Base-by-base conservation (phyloP, 2,888 invertebrate species). In the Cryptus viduatorius region DNA sequence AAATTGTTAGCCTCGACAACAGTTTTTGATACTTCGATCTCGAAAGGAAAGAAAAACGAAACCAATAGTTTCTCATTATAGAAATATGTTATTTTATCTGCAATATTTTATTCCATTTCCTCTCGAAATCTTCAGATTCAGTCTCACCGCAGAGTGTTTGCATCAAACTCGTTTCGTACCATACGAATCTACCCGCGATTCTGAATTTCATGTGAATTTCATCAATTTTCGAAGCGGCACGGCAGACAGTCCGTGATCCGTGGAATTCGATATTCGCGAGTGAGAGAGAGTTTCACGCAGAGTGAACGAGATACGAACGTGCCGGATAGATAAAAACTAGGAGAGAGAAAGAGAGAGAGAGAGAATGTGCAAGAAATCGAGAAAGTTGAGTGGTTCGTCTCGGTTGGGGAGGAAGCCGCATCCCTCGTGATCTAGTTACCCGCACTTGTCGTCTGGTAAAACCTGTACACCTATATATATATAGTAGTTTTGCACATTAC, bases 181-280 rank as follows among this genome's bases (percentile, higher is more conserved):
- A 71, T 69, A 19, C 37, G 37, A 42, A 73, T 16, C 4, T 24
- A 12, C 46, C 19, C 44, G 42, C 44, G 53, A 42, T 31, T 31
- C 44, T 44, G 72, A 50, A 56, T 79, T 79, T 37, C 71, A 8
- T 72, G 72, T 48, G 50, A 64, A 79, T 79, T 71, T 64, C 53
- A 72, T 79, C 79, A 65, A 65, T 19, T 42, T 65, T 72, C 29
- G 65, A 53, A 53, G 53, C 71, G 42, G 44, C 46, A 42, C 50
- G 67, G 44, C 42, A 64, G 64, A 61, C 48, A 53, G 50, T 7
- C 68, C 44, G 42, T n/a, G 72, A 79, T 72, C 64, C 71, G 65
- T n/a, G 72, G 50, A 71, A 72, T 64, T 72, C 65, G 64, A 56
- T 53, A 65, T 56, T 72, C 72, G 10, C 31, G 16, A 59, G 37